These are phyloP conservation scores for Heliconius aoede DNA, from an alignment of 2,888 invertebrate genomes.

Conservation along the genomic window DNA sequence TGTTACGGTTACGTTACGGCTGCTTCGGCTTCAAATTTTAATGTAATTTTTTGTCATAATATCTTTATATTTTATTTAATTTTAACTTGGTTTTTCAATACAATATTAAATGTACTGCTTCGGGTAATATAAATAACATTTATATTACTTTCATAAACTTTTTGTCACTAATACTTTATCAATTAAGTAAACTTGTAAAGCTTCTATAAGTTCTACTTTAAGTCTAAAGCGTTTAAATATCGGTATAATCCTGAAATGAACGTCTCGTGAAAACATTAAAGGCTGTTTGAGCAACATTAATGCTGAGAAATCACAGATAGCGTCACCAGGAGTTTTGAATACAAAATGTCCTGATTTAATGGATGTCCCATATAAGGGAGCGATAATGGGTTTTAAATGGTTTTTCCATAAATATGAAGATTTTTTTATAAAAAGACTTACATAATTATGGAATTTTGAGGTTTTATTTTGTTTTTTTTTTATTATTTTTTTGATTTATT, in stretches of 20 bases:
- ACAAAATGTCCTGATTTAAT: conserved; percentile 10
- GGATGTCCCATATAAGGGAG: background rate
- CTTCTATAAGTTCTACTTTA: background rate
- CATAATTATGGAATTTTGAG: no score
- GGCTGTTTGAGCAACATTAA: conserved; percentile 7
- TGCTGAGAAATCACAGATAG: background rate
- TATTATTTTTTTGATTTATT: background rate
- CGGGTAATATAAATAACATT: background rate
- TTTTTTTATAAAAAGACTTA: no score
- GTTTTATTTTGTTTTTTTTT: background rate
- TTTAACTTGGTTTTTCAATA: background rate
- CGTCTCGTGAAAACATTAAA: background rate
- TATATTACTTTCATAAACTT: background rate
- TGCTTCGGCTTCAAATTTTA: no score
- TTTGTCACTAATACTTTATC: background rate
- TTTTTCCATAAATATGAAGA: no score
- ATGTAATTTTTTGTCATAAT: background rate
- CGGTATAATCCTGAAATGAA: conserved; percentile 10
- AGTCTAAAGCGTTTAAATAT: background rate
- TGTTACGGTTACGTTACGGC: no score
- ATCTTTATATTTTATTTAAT: background rate
- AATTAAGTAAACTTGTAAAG: background rate
- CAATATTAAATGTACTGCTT: background rate
- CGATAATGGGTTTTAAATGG: conserved; percentile 5
- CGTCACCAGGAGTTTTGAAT: background rate